Percentiles rank a stretch among this genome's conserved stretches.
Conservation (phyloP, 2,888 invertebrate species). For the Alloplasta piceator region DNA sequence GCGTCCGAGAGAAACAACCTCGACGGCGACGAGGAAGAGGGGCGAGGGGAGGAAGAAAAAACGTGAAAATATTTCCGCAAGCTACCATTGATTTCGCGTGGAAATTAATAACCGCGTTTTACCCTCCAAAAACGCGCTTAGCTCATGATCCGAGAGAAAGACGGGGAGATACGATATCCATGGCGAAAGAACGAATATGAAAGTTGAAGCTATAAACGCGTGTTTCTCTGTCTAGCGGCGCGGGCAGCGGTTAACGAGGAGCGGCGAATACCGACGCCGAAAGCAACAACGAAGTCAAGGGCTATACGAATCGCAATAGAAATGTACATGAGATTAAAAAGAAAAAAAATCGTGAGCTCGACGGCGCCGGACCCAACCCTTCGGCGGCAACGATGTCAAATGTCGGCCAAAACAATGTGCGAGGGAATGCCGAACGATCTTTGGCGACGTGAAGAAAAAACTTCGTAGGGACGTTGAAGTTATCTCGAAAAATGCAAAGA, state of each 20-base stretch:
- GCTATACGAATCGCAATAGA: slow-evolving; percentile 22
- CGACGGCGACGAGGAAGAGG: slow-evolving; percentile 33
- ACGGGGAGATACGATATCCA: not conserved
- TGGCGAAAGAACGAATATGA: not conserved
- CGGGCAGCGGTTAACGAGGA: slow-evolving; percentile 49
- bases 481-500: slow-evolving; percentile 60
- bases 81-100: slow-evolving; percentile 34
- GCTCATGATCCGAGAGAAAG: not conserved
- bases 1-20: slow-evolving; percentile 38
- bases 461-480: slow-evolving; percentile 45
- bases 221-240: slow-evolving; percentile 47
- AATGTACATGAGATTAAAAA: not conserved
- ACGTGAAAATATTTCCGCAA: slow-evolving; percentile 42
- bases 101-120: not conserved
- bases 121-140: not conserved
- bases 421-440: slow-evolving; percentile 47
- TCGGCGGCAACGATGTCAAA: slow-evolving; percentile 56
- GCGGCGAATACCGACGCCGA: slow-evolving; percentile 44
- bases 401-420: slow-evolving; percentile 65
- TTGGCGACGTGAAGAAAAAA: slow-evolving; percentile 39
- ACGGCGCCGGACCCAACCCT: slow-evolving; percentile 52
- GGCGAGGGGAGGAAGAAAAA: slow-evolving; percentile 37
- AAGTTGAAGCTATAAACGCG: slow-evolving; percentile 34
- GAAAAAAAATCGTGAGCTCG: too few species aligned
- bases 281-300: not conserved